A percentile compares a stretch with the other conserved stretches of the same genome.
Evolutionary conservation across 2,113 vertebrate genomes (phyloP).

Genomic region (Lepus europaeus): DNA sequence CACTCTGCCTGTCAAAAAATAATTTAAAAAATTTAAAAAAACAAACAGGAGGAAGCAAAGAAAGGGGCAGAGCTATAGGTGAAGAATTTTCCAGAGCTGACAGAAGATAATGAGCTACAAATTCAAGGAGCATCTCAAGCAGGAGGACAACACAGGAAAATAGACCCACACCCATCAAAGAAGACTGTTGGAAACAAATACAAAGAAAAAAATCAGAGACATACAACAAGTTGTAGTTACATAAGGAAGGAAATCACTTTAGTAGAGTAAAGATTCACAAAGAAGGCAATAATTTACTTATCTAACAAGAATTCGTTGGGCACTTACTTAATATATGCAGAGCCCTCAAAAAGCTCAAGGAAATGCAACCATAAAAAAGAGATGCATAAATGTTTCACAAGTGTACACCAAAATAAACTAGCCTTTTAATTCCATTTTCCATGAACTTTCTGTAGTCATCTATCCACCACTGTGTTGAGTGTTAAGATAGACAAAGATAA

Average conservation of each 20-base stretch:
- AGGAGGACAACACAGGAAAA: constrained; percentile 28
- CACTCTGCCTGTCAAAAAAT: too few species aligned
- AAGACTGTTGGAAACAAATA: neutral
- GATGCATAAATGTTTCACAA: too few species aligned
- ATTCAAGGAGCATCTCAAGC: neutral
- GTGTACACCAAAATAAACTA: too few species aligned
- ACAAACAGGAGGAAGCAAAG: neutral
- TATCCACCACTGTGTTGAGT: neutral
- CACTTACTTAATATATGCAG: neutral
- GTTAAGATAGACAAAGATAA: neutral
- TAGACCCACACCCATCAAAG: neutral
- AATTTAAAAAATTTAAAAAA: neutral
- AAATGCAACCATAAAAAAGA: too few species aligned
- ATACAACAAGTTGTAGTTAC: neutral
- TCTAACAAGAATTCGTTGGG: constrained; percentile 1
- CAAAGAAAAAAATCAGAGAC: neutral
- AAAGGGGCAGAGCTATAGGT: neutral
- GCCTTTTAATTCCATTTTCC: too few species aligned
- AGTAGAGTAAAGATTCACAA: constrained; percentile 8
- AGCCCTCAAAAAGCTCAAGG: too few species aligned
- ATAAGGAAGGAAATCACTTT: neutral
- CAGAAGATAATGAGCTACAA: constrained; percentile 18
- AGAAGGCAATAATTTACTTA: neutral
- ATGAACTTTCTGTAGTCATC: too few species aligned
- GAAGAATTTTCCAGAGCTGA: constrained; percentile 39